Conservation (phyloP, 1,140 invertebrate genomes). For the Ladona fulva region DNA sequence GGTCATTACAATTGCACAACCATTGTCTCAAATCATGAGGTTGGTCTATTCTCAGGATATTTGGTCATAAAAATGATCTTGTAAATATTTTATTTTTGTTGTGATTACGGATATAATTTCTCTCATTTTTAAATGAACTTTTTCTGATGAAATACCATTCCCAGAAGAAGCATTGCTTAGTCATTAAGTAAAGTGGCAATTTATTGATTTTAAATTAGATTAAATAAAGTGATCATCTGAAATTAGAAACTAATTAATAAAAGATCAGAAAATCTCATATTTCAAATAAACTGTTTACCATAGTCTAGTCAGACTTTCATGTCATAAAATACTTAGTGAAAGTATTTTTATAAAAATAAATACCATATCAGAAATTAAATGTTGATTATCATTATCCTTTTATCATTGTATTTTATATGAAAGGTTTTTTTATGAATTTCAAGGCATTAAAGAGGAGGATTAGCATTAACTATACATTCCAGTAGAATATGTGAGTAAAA, state of each 20-base stretch:
- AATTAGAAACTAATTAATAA: no score
- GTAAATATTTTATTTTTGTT: neutral
- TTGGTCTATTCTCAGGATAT: conserved; percentile 3
- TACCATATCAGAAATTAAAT: neutral
- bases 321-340: neutral
- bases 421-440: no score
- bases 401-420: neutral
- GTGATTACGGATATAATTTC: neutral
- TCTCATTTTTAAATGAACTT: neutral
- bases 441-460: no score
- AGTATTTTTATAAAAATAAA: neutral
- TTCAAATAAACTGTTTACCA: neutral
- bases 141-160: neutral
- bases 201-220: neutral
- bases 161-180: conserved; percentile 8
- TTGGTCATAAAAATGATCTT: neutral
- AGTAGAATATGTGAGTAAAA: no score
- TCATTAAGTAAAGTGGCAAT: neutral
- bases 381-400: neutral
- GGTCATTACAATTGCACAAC: neutral
- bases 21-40: neutral
- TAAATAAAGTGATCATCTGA: no score
- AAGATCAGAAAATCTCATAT: no score
- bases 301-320: neutral
- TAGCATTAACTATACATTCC: no score